Evolutionary conservation across 2,888 invertebrate species (phyloP).

Genomic region (Hyles lineata): DNA sequence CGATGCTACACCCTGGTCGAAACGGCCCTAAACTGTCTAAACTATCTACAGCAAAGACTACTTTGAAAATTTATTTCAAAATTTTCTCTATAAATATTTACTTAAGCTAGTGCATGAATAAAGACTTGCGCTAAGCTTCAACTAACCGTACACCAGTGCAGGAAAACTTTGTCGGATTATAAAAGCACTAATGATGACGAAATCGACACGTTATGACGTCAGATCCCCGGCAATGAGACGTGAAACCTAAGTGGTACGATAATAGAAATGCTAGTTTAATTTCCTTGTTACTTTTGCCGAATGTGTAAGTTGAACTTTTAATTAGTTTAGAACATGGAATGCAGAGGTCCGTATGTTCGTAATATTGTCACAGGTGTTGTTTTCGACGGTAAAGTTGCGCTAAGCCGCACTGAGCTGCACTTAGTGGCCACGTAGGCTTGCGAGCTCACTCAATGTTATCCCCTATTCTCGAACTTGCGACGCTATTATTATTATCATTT

Average conservation of each 20-base stretch:
- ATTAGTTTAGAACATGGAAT: slow-evolving; percentile 54
- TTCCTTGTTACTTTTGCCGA: background rate
- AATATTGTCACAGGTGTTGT: slow-evolving; percentile 70
- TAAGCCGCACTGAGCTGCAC: slow-evolving; percentile 75
- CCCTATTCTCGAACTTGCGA: slow-evolving; percentile 55
- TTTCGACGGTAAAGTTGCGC: slow-evolving; percentile 73
- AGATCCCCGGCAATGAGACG: no score
- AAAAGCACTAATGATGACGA: no score
- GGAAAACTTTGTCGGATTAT: no score
- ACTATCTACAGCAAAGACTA: no score
- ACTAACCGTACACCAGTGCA: no score
- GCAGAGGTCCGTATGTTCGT: slow-evolving; percentile 32
- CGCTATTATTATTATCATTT: slow-evolving; percentile 52
- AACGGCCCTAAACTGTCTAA: no score
- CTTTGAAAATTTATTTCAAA: no score
- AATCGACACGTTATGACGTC: no score
- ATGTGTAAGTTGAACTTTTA: slow-evolving; percentile 31
- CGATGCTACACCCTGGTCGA: no score
- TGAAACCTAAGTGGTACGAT: background rate
- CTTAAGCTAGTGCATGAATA: no score
- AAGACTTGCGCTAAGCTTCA: no score
- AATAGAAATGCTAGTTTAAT: background rate
- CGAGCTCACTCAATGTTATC: slow-evolving; percentile 68
- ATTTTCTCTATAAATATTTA: no score
- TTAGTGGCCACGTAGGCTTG: slow-evolving; percentile 66